Conservation (phyloP, 2,797 vertebrate genomes). For the Lateolabrax maculatus region DNA sequence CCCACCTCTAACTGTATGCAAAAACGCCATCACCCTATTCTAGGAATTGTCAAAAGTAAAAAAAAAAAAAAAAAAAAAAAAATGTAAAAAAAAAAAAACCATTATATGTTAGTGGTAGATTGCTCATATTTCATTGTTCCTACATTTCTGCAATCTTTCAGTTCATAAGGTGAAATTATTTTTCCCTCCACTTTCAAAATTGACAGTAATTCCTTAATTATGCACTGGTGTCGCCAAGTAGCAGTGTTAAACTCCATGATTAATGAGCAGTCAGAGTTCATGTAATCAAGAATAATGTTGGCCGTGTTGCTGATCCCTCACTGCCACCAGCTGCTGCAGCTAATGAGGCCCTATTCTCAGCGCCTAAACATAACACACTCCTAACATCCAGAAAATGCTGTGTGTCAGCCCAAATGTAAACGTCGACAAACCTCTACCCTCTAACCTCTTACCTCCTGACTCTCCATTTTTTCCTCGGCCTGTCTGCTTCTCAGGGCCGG, state of each 20-base stretch:
- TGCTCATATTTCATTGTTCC: background rate
- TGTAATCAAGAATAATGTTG: constrained; percentile 67
- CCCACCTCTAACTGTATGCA: background rate
- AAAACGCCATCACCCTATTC: background rate
- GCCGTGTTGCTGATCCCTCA: constrained; percentile 41
- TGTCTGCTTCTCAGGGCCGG: constrained; percentile 83
- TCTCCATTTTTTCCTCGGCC: constrained; percentile 86
- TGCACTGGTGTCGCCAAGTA: constrained; percentile 25
- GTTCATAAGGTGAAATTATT: constrained; percentile 25
- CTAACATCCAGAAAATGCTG: constrained; percentile 23
- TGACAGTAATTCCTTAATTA: constrained; percentile 37
- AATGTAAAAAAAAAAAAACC: background rate
- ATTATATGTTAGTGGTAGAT: background rate
- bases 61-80: background rate
- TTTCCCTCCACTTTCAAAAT: constrained; percentile 21
- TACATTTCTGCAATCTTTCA: constrained; percentile 8
- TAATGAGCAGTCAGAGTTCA: constrained; percentile 64
- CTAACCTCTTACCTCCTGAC: constrained; percentile 86
- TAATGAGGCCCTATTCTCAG: constrained; percentile 58
- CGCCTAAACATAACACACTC: constrained; percentile 25
- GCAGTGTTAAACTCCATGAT: constrained; percentile 51
- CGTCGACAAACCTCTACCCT: constrained; percentile 1
- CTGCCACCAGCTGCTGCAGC: constrained; percentile 56
- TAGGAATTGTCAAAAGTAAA: background rate
- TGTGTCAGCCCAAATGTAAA: constrained; percentile 16